Evolutionary conservation across 2,113 vertebrate species (phyloP), one percentile per base, ranked within the genome.

Genomic region (Pseudopodoces humilis): DNA sequence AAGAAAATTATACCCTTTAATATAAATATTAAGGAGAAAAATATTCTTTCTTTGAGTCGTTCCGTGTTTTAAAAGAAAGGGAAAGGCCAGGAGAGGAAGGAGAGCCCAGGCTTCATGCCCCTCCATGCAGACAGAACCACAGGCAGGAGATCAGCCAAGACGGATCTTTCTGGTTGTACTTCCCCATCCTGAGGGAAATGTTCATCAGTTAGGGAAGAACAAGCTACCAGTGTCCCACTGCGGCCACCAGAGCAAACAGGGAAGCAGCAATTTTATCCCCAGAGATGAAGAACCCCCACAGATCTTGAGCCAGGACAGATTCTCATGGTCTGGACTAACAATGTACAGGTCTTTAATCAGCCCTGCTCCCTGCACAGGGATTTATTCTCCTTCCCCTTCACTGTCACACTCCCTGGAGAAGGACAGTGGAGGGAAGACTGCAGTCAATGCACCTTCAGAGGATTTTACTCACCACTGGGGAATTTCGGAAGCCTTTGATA

Each of bases 401-500:
- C 53, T 37, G 25, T 20, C 35, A 23, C 3, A 4, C 13, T 52
- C 25, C 5, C 53, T 17, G 33, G 7, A 15, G 37, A 31, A 2
- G 30, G 59, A 6, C 37, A 50, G 46, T 19, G 33, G 27, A 60
- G 72, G 46, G 46, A 69, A 33, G 27, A 37, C 22, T 44, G 64
- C 23, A 67, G 44, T 37, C 71, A 62, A 13, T 52, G 39, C 55
- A 78, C 10, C 18, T 53, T 39, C 64, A 78, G 30, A 72, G 28
- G 13, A 8, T 47, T 87, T 55, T 27, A 98, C 99, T 98, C 91
- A 99, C 99, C 95, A 98, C 97, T 30, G 99, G 99, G 83, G 99
- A 98, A 90, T 99, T 99, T 92, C 99, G 98, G 94, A 99, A 99
- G 44, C 99, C 99, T 97, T 99, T 99, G 71, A 99, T 98, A 12